A percentile compares a stretch with the other conserved stretches of the same genome.
phyloP scores from a whole-genome alignment of 2,888 invertebrate species.

The Cerastis leucographa region DNA sequence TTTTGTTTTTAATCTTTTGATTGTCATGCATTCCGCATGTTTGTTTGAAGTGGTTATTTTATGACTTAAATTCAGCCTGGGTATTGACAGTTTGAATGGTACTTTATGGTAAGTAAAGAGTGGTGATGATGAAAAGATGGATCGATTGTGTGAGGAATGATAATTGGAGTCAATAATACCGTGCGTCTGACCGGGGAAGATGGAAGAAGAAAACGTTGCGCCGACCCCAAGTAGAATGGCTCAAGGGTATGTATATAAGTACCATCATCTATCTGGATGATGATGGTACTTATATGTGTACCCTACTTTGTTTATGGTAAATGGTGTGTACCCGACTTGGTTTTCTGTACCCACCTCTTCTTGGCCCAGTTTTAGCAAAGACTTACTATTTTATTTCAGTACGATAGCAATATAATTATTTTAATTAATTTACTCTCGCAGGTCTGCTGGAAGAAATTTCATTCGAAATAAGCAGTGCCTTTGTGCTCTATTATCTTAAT shows the following conservation, averaged over 20 bases:
- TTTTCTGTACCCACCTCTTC: not conserved
- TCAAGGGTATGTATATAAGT: too few species aligned
- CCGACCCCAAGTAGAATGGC: not conserved
- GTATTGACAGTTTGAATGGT: not conserved
- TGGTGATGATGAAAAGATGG: not conserved
- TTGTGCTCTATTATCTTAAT: too few species aligned
- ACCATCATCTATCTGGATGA: too few species aligned
- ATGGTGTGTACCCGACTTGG: too few species aligned
- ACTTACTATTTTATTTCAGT: not conserved
- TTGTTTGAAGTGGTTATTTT: not conserved
- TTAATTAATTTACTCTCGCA: too few species aligned
- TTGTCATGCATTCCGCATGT: not conserved
- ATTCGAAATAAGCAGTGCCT: too few species aligned
- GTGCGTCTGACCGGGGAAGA: not conserved
- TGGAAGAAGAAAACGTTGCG: not conserved
- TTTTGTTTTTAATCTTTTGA: conserved; percentile 20
- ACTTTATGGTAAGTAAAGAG: not conserved
- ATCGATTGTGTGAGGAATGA: not conserved
- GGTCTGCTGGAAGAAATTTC: too few species aligned
- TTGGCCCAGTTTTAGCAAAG: not conserved
- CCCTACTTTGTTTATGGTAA: not conserved
- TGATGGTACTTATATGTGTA: not conserved
- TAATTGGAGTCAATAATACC: not conserved
- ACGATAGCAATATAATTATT: too few species aligned
- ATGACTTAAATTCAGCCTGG: not conserved